Percentiles rank a stretch among this genome's conserved stretches.
Conservation (phyloP, 2,888 invertebrate genomes). For the Drosophila nr. perissopoda region DNA sequence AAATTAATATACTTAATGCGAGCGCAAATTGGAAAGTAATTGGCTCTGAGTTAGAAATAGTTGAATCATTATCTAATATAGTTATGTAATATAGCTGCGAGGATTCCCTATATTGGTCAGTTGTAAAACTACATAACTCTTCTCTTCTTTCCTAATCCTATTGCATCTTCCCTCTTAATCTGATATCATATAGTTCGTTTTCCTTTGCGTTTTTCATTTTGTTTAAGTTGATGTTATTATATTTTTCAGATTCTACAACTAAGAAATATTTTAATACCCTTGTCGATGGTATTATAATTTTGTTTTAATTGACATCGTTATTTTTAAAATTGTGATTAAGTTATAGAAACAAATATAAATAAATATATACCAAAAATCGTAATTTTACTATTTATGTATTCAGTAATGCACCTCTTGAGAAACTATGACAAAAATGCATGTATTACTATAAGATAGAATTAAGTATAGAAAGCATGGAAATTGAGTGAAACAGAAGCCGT, state of each 20-base stretch:
- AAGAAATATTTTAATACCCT: neutral
- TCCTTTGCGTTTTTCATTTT: neutral
- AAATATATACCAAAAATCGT: too few relatives aligned
- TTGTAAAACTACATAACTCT: neutral
- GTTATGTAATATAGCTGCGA: neutral
- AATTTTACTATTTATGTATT: neutral
- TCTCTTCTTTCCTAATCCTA: neutral
- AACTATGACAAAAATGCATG: neutral
- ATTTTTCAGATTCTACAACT: neutral
- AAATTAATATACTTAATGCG: slow-evolving; percentile 9
- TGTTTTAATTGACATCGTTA: neutral
- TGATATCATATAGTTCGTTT: neutral
- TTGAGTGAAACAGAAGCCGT: neutral
- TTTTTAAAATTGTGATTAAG: neutral
- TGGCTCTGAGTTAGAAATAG: neutral
- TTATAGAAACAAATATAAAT: neutral
- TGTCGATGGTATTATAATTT: neutral
- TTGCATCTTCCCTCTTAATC: neutral
- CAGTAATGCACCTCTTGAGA: neutral
- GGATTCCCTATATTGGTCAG: neutral
- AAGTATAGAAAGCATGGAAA: neutral
- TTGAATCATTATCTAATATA: neutral
- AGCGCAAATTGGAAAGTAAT: slow-evolving; percentile 11
- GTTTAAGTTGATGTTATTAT: neutral
- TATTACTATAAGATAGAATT: neutral